Evolutionary conservation across 2,888 invertebrate species (phyloP), one percentile per base, ranked within the genome.

Genomic region (Sphinx pinastri): DNA sequence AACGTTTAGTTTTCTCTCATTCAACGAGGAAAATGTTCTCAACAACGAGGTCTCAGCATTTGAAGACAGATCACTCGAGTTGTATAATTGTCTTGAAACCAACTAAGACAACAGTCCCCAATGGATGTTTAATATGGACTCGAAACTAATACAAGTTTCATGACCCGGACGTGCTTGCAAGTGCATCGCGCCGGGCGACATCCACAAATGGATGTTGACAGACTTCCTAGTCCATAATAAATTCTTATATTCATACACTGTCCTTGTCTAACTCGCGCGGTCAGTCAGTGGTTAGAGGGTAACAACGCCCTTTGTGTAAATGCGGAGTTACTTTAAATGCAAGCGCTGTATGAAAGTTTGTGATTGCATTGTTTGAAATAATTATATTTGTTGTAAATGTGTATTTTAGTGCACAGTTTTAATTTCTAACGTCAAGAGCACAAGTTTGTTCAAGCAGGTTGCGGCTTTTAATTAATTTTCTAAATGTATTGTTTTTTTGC

Each of bases 181-280:
- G 74, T 75, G 76, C 67, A 68, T 60, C 49, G 70, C 69, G 71
- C 72, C 72, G 71, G 72, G 72, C 70, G 72, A 73, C 77, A 74
- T 78, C 81, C 86, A 79, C 81, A 85, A 85, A 86, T 81, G 84
- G 81, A 79, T 75, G 74, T 74, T 76, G 80, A 82, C 80, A 79
- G 79, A 80, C 80, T 83, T 83, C 82, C 82, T 82, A 77, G 71
- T 76, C 68, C 16, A 72, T 68, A 74, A 75, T 68, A 72, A 69
- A 71, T 71, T 72, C 71, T 71, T 67, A 71, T 68, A 38, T 38
- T 49, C 14, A 55, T 66, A 0, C 13, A 13, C 57, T 72, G 14
- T 74, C 75, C 68, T 74, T 47, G 66, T 76, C 73, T 67, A 19
- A 54, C 68, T 5, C 19, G 63, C 67, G 10, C 2, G 16, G 11